Base-by-base conservation (phyloP, 2,113 vertebrate species). In the Leptocoma aspasia region DNA sequence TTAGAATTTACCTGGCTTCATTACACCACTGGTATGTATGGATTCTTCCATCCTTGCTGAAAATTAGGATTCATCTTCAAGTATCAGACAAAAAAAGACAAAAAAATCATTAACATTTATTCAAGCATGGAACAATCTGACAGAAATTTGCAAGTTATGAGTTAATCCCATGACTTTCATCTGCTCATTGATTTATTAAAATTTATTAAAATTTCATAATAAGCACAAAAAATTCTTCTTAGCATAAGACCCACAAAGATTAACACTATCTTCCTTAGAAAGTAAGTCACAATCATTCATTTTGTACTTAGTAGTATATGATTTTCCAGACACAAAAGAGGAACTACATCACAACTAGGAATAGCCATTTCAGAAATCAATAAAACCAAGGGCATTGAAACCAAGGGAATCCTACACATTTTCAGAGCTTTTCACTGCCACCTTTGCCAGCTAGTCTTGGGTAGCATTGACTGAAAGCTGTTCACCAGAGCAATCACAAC, bases 141-240 rank as follows among this genome's bases (percentile, higher is more conserved):
- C 33, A 95, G 91, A 96, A 88, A 94, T 92, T 93, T 96, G 21
- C 59, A 90, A 92, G 66, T 91, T 96, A 96, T 90, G 69, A 89
- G 61, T 97, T 59, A 79, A 92, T 94, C 89, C 85, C 64, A 94
- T 41, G 26, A 94, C 61, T 75, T 76, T 96, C 70, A 44, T 96
- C 86, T 97, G 54, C 63, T 96, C 77, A 64, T 73, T 92, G 81
- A 94, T 96, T 92, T 94, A 95, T 95, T 95, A 95, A 92, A 96
- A 94, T 96, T 92, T 94, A 95, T 95, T 95, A 95, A 92, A 96
- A 95, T 91, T 89, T 94, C 54, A 80, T 82, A 22, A 59, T 79
- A 94, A 94, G 53, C 30, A 90, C 69, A 97, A 84, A 57, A 93
- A 75, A 86, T 71, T 94, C 56, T 73, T 88, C 54, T 56, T 70